These are phyloP conservation scores for Macrosiphum euphorbiae DNA, from an alignment of 2,888 invertebrate genomes.

Conservation along the genomic window DNA sequence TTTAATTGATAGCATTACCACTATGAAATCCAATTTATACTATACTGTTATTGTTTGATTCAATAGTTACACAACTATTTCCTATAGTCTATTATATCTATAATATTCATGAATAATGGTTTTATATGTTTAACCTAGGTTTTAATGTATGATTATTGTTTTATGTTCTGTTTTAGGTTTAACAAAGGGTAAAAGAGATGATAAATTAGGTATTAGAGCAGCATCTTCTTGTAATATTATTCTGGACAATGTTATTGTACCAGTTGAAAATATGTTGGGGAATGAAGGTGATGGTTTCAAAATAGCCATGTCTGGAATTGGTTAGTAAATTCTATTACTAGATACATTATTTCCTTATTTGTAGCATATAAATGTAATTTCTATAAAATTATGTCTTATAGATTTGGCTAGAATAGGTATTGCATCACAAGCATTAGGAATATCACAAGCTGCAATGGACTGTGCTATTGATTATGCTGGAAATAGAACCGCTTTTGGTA, in stretches of 20 bases:
- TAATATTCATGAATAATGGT: not conserved
- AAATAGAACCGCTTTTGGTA: conserved; percentile 78
- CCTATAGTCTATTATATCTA: not conserved
- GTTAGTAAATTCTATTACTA: conserved; percentile 37
- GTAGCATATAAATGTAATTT: not conserved
- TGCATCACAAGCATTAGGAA: conserved; percentile 82
- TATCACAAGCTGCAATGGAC: conserved; percentile 82
- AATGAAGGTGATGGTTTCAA: conserved; percentile 78
- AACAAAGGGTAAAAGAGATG: conserved; percentile 78
- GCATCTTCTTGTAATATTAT: conserved; percentile 80
- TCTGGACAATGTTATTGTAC: conserved; percentile 78
- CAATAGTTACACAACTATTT: not conserved
- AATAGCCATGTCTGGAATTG: conserved; percentile 76
- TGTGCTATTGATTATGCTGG: conserved; percentile 79
- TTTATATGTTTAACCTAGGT: not conserved
- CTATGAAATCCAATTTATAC: not conserved
- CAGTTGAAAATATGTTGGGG: conserved; percentile 74
- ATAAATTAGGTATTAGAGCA: conserved; percentile 81
- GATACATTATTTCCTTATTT: not conserved
- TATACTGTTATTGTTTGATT: not conserved
- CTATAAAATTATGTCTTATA: conserved; percentile 70
- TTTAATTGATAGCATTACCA: not conserved
- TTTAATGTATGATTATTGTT: not conserved
- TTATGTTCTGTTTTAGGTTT: conserved; percentile 70
- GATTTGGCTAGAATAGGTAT: conserved; percentile 83